Evolutionary conservation across 2,888 invertebrate genomes (phyloP), one percentile per base, ranked within the genome.

Genomic region (Stegana nigrithorax): DNA sequence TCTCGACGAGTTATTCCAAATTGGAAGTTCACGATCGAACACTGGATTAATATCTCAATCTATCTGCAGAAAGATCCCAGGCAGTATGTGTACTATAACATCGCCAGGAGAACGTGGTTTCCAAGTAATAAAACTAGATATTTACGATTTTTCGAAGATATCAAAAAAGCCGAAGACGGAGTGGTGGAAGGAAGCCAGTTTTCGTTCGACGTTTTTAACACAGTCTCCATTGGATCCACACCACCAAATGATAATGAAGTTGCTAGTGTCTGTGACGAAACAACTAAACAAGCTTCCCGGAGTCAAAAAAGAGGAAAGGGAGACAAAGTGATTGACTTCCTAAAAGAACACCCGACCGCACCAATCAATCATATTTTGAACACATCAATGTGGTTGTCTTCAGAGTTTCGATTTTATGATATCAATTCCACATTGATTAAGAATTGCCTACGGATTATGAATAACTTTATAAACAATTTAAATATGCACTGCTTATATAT

Each of bases 21-120:
- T 55, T 53, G 61, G 58, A 56, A 65, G 14, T 65, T 59, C 62
- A 47, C 60, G 47, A 57, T 65, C 60, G 39, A 67, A 0, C 65
- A 65, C 26, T 68, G 68, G 65, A 32, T 55, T 10, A 66, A 63
- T 68, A 12, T 60, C 19, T 2, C 63, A 66, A 59, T 68, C 60
- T 66, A 62, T 68, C 29, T 63, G 14, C 60, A 64, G 63, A 63
- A 59, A 25, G 60, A 59, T 25, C 2, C 23, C 44, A 29, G 60
- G 45, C 10, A 45, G 10, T 56, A 50, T 6, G 10, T 56, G 23
- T 36, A 45, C 50, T 23, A 45, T 59, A 62, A 64, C 56, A 42
- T 62, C 64, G 60, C 67, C 67, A 12, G 62, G 59, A 25, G 64
- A 67, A 67, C 55, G 32, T 67, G 64, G 64, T n/a, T 63, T 4